Base-by-base conservation (phyloP, 2,113 vertebrate species). In the Pelmatolapia mariae region DNA sequence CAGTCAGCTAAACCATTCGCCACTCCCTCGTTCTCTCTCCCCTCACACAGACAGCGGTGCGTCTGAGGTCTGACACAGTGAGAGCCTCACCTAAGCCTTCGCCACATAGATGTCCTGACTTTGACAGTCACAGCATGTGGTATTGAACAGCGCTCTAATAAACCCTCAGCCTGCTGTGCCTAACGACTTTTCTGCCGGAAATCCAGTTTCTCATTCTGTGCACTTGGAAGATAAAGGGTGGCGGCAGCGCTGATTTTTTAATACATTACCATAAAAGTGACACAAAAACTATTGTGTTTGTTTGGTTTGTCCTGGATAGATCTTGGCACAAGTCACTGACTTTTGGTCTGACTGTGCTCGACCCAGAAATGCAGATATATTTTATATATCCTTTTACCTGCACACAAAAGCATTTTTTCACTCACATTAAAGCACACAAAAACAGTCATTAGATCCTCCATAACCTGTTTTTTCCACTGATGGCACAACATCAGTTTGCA, bases 141-240 rank as follows among this genome's bases (percentile, higher is more conserved):
- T 50, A 76, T 31, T 19, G 10, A 76, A 47, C 12, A 31, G 43
- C 1, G 24, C 16, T 18, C 71, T 50, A 50, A 31, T 76, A 76
- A 76, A 76, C 43, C 43, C 24, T 5, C 71, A 31, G 24, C 43
- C 43, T 76, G 71, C 71, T 50, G 24, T 18, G 43, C 1, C 43
- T 5, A 76, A 50, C 2, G 24, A 76, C 71, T 47, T 0, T 47
- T 47, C 71, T 29, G 24, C 0, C 1, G 16, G 10, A 78, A 78
- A 78, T 52, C 45, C 26, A 78, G 45, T 19, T 78, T 52, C 18
- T 13, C 15, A 78, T 78, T n/a, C 73, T 50, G 73, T 78, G 73
- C 43, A 18, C 16, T 3, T 12, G 24, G 43, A 76, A 47, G 71
- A 47, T 76, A 76, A 76, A 76, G 43, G 24, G 43, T 11, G 22